Percentiles rank a stretch among this genome's conserved stretches.
Conservation (phyloP, 2,797 vertebrate species). For the Premnoplex brunnescens region DNA sequence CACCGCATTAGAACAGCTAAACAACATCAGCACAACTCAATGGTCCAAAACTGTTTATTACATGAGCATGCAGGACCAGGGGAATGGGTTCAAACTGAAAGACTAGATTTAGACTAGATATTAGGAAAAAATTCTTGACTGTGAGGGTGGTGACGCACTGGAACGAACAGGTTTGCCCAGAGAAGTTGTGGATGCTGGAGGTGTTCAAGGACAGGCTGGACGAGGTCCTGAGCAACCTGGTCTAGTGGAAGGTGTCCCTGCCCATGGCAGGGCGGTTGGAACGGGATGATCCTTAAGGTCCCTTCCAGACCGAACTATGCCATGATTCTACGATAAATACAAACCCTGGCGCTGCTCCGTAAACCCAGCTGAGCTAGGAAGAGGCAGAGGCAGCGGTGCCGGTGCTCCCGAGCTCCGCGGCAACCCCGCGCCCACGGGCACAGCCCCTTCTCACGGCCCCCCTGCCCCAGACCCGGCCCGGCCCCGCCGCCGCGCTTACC, state of each 20-base stretch:
- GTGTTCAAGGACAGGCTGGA: background rate
- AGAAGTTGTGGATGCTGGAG: background rate
- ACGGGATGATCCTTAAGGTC: background rate
- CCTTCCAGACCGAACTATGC: background rate
- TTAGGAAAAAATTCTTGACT: background rate
- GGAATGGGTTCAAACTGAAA: background rate
- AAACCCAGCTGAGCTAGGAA: background rate
- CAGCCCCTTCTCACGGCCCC: background rate
- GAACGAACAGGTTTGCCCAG: background rate
- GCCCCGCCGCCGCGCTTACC: background rate
- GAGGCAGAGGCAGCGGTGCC: too few species aligned
- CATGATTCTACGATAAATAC: background rate
- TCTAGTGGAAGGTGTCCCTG: background rate
- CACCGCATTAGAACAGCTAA: rapidly evolving
- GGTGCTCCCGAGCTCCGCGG: background rate
- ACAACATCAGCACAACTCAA: background rate
- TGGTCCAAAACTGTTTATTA: background rate
- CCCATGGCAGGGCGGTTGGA: rapidly evolving
- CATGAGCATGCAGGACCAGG: background rate
- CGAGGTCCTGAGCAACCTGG: background rate
- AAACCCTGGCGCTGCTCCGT: background rate
- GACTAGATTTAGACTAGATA: background rate
- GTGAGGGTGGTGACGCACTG: background rate
- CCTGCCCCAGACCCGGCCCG: background rate
- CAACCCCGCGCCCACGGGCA: rapidly evolving